phyloP scores from a whole-genome alignment of 2,113 vertebrate genomes.

The Neodontobutis hainanensis region DNA sequence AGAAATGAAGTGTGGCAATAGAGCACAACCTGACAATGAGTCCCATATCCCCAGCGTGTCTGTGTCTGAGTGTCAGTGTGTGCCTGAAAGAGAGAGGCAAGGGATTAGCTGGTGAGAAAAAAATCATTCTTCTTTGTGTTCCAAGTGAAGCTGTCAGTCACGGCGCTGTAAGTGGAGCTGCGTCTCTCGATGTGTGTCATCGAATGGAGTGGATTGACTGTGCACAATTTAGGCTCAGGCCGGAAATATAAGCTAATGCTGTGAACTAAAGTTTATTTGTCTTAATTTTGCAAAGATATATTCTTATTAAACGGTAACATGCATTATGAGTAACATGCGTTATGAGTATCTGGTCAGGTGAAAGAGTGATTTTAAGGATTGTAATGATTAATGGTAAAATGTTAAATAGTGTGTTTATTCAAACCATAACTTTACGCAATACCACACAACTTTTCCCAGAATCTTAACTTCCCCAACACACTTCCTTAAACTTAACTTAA shows the following conservation, averaged over 20 bases:
- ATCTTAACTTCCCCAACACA: too few relatives aligned
- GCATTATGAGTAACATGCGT: too few relatives aligned
- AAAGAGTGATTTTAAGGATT: too few relatives aligned
- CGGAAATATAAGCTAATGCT: not conserved
- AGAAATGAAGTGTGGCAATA: conserved; percentile 64
- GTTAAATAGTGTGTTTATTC: too few relatives aligned
- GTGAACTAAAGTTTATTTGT: not conserved
- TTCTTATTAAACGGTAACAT: too few relatives aligned
- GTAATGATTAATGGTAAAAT: too few relatives aligned
- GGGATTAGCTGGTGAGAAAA: conserved; percentile 57
- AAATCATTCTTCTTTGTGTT: conserved; percentile 48
- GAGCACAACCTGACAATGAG: conserved; percentile 65
- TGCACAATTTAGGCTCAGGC: not conserved
- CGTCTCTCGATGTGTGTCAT: conserved; percentile 13
- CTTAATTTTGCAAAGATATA: too few relatives aligned
- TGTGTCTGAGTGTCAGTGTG: conserved; percentile 49
- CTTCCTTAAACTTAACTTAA: too few relatives aligned
- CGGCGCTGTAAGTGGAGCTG: conserved; percentile 20
- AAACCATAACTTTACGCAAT: too few relatives aligned
- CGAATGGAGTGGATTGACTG: conserved; percentile 3
- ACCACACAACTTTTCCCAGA: too few relatives aligned
- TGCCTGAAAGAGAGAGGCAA: conserved; percentile 43
- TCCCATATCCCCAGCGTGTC: conserved; percentile 57
- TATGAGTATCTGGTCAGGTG: too few relatives aligned
- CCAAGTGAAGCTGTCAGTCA: conserved; percentile 62